Evolutionary conservation across 1,140 invertebrate species (phyloP).

Genomic region (Reticulitermes speratus): DNA sequence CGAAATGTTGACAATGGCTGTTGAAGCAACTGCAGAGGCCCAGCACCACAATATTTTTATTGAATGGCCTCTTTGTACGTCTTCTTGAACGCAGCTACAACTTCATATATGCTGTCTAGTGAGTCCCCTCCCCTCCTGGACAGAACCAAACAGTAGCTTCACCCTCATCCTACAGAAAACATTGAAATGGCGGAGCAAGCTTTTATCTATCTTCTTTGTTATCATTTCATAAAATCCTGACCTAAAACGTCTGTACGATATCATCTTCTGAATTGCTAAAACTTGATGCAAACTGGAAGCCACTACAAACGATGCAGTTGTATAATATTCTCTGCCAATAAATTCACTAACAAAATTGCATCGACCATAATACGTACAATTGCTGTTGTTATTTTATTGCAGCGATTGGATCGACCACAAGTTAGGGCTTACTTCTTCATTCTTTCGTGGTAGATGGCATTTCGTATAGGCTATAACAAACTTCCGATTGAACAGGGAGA

Average conservation of each 20-base stretch:
- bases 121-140: not conserved
- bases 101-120: not conserved
- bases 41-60: not conserved
- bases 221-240: conserved; percentile 28
- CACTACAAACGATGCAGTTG: not conserved
- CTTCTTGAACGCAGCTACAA: not conserved
- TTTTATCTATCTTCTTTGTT: conserved; percentile 23
- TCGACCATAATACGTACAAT: not conserved
- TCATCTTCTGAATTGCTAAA: conserved; percentile 21
- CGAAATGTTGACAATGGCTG: not conserved
- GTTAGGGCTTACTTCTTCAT: too few relatives aligned
- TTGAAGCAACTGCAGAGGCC: not conserved
- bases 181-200: conserved; percentile 16
- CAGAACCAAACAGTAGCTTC: conserved; percentile 13
- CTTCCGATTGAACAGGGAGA: too few relatives aligned
- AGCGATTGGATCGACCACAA: not conserved
- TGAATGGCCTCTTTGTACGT: not conserved
- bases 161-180: conserved; percentile 21
- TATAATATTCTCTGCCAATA: not conserved
- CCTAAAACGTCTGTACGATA: conserved; percentile 20
- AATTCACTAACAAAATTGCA: conserved; percentile 20
- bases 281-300: not conserved
- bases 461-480: too few relatives aligned
- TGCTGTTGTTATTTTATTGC: not conserved
- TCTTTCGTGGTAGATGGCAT: too few relatives aligned